Base-by-base conservation (phyloP, 2,113 vertebrate genomes). In the Spermophilus dauricus region DNA sequence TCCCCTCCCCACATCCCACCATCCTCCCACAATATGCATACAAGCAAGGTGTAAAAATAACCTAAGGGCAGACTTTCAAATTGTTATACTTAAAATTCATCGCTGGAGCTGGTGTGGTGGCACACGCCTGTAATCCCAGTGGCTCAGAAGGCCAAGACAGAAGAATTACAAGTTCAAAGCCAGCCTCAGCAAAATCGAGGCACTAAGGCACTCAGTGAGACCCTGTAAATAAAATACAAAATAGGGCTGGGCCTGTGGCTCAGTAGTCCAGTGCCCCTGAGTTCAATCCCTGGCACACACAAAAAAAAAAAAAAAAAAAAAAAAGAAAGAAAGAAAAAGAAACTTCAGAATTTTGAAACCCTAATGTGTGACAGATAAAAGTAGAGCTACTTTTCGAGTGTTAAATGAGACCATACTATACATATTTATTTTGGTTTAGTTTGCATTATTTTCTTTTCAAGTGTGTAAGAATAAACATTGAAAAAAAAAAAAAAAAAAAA, bases 381-480 rank as follows among this genome's bases (percentile, higher is more conserved):
- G 58, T 18, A 45, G 61, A 65, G 9, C 39, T 67, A 17, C 3
- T 20, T 56, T 69, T 82, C 53, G 45, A 32, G 17, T 61, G 17
- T 65, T 75, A 63, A 72, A 53, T 75, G 86, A 53, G 42, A 51
- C 45, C 48, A 12, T 39, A 24, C 22, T 39, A 17, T 67, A 14
- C 2, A 3, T 65, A 51, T 56, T 37, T 63, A 56, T 17, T 65
- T 65, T 48, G 18, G 5, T 58, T 94, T 93, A 87, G 87, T 87
- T 87, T 91, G 51, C 14, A 83, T 24, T 30, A 65, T 88, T 91
- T 88, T 70, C 70, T 89, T 45, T 87, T 96, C 51, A 58, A 34
- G 5, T 63, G 1, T 65, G 20, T 88, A 85, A 72, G 45, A 7
- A 30, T 89, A 53, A 73, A 84, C 42, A 67, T 48, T 13, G 24